These are phyloP conservation scores for Callorhinus ursinus DNA, from an alignment of 2,113 vertebrate genomes.

Conservation along the genomic window DNA sequence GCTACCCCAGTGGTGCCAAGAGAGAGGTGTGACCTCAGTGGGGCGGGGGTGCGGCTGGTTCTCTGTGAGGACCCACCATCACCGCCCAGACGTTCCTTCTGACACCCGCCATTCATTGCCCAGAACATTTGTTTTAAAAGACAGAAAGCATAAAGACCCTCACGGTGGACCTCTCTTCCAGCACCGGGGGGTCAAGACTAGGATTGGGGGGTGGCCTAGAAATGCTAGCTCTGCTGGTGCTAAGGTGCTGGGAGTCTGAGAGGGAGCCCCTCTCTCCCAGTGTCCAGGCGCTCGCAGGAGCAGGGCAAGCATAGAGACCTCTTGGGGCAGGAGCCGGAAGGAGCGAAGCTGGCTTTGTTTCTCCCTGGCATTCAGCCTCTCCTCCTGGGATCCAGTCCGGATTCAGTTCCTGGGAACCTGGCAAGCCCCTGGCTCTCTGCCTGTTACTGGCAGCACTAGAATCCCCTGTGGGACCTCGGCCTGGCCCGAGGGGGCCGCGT, in stretches of 20 bases:
- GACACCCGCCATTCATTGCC: not conserved
- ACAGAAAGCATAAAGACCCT: not conserved
- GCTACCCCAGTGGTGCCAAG: not conserved
- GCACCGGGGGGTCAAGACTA: not conserved
- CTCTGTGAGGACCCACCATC: accelerated
- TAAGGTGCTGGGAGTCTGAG: not conserved
- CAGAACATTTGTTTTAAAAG: not conserved
- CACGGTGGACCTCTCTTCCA: not conserved
- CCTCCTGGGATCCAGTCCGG: not conserved
- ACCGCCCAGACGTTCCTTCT: not conserved
- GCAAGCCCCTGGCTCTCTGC: not conserved
- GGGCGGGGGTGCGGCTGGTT: too few species aligned
- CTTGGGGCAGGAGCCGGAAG: not conserved
- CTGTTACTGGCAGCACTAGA: not conserved
- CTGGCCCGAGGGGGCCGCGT: too few species aligned
- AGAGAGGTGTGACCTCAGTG: not conserved
- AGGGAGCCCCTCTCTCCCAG: not conserved
- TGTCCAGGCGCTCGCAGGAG: not conserved
- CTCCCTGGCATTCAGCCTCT: not conserved
- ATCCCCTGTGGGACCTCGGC: not conserved
- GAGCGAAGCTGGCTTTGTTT: not conserved
- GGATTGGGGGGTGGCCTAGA: not conserved
- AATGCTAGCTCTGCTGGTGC: not conserved
- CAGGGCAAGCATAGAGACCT: not conserved
- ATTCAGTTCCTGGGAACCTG: conserved; percentile 13